phyloP scores from a whole-genome alignment of 1,140 invertebrate genomes.

The Neodiprion virginianus region DNA sequence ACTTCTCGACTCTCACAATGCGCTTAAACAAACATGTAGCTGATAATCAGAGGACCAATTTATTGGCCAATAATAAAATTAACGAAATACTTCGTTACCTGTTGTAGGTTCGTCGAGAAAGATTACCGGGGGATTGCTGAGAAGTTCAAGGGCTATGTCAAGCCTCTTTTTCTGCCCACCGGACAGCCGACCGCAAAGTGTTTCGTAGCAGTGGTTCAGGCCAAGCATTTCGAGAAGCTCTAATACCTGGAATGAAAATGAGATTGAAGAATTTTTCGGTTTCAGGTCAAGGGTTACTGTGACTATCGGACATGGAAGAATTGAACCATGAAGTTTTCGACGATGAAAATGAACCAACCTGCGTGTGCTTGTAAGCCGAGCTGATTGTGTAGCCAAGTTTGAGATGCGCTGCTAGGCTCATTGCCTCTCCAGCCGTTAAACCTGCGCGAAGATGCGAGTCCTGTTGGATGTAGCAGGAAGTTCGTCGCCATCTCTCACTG shows the following conservation, averaged over 20 bases:
- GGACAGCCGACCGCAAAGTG: slow-evolving; percentile 67
- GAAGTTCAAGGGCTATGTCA: slow-evolving; percentile 71
- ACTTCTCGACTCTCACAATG: no score
- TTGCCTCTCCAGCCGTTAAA: slow-evolving; percentile 83
- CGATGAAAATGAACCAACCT: slow-evolving; percentile 36
- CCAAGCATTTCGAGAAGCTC: slow-evolving; percentile 70
- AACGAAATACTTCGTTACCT: slow-evolving; percentile 48
- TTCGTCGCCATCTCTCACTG: slow-evolving; percentile 72
- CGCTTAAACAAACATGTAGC: no score
- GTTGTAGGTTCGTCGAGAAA: slow-evolving; percentile 82
- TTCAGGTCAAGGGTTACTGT: neutral
- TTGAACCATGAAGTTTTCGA: neutral
- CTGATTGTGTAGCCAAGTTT: slow-evolving; percentile 73
- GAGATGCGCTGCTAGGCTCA: slow-evolving; percentile 83
- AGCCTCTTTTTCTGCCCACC: slow-evolving; percentile 78
- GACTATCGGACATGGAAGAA: neutral
- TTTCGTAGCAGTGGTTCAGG: slow-evolving; percentile 65
- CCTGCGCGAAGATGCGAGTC: slow-evolving; percentile 82
- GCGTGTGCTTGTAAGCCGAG: slow-evolving; percentile 56
- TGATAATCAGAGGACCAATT: no score
- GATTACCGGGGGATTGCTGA: slow-evolving; percentile 79
- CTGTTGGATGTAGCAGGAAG: slow-evolving; percentile 92
- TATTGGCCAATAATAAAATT: no score
- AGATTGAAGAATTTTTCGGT: neutral
- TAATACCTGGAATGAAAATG: slow-evolving; percentile 48